phyloP scores from a whole-genome alignment of 2,797 vertebrate species.

The Vultur gryphus region DNA sequence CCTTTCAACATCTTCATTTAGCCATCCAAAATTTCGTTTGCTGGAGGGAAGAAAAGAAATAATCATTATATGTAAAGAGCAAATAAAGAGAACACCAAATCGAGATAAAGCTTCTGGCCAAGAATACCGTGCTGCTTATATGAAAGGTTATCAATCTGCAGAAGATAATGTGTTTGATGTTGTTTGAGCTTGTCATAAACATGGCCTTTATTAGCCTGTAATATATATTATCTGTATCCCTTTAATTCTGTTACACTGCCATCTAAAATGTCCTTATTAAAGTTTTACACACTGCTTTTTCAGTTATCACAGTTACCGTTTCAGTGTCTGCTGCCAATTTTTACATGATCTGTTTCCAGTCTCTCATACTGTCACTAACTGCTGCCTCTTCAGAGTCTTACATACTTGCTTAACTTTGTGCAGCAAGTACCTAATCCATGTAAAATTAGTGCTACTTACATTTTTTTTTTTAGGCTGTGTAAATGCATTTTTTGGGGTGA shows the following conservation, averaged over 20 bases:
- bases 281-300: background rate
- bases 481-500: background rate
- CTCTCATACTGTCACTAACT: fast-evolving
- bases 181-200: background rate
- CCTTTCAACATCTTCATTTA: background rate
- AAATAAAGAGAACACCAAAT: background rate
- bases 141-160: background rate
- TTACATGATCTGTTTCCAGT: background rate
- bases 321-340: background rate
- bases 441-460: background rate
- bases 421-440: background rate
- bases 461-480: background rate
- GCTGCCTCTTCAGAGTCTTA: background rate
- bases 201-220: background rate
- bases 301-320: background rate
- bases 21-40: background rate
- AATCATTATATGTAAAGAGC: background rate
- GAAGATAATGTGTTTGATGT: background rate
- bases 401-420: background rate
- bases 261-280: background rate
- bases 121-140: background rate
- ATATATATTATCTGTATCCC: background rate
- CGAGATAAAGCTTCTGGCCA: background rate
- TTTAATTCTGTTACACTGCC: background rate
- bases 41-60: background rate